Conservation (phyloP, 2,113 vertebrate species). For the Manacus vitellinus region DNA sequence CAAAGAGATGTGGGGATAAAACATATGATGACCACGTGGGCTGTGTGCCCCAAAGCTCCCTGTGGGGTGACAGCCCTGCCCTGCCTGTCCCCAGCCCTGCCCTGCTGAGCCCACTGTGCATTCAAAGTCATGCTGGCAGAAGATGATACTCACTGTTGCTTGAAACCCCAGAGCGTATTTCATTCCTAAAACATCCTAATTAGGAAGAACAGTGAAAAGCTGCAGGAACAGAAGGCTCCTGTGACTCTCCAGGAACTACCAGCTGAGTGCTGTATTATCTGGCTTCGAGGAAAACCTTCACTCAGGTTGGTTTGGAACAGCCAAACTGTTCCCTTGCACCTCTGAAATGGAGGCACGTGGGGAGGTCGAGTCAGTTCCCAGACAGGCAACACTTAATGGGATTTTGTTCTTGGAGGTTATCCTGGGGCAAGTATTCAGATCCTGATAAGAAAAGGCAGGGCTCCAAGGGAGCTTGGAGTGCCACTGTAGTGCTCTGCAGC, state of each 20-base stretch:
- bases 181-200: background rate
- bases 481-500: background rate
- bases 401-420: background rate
- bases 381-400: background rate
- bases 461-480: background rate
- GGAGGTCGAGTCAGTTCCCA: background rate
- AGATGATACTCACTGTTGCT: background rate
- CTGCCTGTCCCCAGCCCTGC: background rate
- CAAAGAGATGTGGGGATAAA: background rate
- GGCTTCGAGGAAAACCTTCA: background rate
- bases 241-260: conserved; percentile 18
- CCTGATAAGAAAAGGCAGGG: background rate
- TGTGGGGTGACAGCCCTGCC: background rate
- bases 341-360: background rate
- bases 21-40: accelerated
- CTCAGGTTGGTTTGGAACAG: background rate
- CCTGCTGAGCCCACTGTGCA: background rate
- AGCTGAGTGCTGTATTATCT: background rate
- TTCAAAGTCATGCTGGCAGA: background rate
- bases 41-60: background rate
- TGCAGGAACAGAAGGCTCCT: conserved; percentile 6
- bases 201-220: conserved; percentile 7
- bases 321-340: background rate
- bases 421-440: background rate
- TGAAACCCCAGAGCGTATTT: conserved; percentile 20